phyloP scores from a whole-genome alignment of 2,888 invertebrate species.

The Exocentrus adspersus region DNA sequence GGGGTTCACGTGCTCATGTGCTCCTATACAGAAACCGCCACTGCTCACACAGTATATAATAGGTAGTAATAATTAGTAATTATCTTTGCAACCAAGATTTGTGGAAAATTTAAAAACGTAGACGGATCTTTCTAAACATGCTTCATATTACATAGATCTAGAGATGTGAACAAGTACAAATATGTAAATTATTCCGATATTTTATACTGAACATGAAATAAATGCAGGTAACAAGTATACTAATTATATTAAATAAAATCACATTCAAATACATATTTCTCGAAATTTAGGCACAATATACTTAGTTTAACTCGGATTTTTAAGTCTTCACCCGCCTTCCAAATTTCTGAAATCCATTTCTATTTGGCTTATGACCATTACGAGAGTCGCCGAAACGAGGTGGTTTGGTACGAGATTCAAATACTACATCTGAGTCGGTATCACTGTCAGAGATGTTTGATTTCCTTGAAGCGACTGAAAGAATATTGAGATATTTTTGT shows the following conservation, averaged over 20 bases:
- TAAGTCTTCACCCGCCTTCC: slow-evolving; percentile 68
- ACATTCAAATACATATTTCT: slow-evolving; percentile 21
- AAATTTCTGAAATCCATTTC: slow-evolving; percentile 68
- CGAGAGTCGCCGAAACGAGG: slow-evolving; percentile 65
- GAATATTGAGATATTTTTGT: slow-evolving; percentile 23
- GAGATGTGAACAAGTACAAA: too few species aligned
- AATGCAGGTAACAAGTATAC: slow-evolving; percentile 16
- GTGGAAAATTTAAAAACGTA: too few species aligned
- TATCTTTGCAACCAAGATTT: too few species aligned
- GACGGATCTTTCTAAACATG: too few species aligned
- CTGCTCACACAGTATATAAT: too few species aligned
- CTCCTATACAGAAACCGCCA: too few species aligned
- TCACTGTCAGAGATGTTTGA: slow-evolving; percentile 79
- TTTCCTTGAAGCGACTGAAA: slow-evolving; percentile 71
- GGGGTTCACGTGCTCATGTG: too few species aligned
- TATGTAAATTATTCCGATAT: too few species aligned
- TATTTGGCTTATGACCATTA: slow-evolving; percentile 67
- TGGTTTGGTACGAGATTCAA: slow-evolving; percentile 77
- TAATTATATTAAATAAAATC: slow-evolving; percentile 16
- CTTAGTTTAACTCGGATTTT: slow-evolving; percentile 13
- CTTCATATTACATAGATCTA: too few species aligned
- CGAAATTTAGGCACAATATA: slow-evolving; percentile 19
- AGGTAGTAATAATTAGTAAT: too few species aligned
- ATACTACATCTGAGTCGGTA: slow-evolving; percentile 86
- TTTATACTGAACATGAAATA: slow-evolving; percentile 1